These are phyloP conservation scores for Ctenochaetus hawaiiensis DNA, from an alignment of 2,797 vertebrate genomes.

Conservation along the genomic window DNA sequence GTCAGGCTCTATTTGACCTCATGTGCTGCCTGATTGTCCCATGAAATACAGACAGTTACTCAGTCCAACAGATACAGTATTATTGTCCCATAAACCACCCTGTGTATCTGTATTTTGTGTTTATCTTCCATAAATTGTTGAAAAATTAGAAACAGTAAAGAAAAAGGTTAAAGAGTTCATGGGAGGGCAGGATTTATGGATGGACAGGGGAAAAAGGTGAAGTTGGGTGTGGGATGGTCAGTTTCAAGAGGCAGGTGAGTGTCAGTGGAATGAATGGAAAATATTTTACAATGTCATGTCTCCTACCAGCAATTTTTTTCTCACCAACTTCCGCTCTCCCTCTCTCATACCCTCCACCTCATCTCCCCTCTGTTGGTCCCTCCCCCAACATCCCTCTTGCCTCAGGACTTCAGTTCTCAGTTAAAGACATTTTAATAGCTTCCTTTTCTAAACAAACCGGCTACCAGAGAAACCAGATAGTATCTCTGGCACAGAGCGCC, in stretches of 20 bases:
- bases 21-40: not conserved
- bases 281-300: conserved; percentile 61
- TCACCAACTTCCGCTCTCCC: conserved; percentile 46
- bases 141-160: not conserved
- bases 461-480: conserved; percentile 65
- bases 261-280: conserved; percentile 51
- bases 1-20: not conserved
- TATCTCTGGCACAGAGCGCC: conserved; percentile 70
- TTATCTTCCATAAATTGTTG: not conserved
- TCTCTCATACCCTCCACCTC: conserved; percentile 53
- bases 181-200: not conserved
- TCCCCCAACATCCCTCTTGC: conserved; percentile 64
- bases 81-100: not conserved
- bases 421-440: conserved; percentile 86
- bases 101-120: not conserved
- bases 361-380: conserved; percentile 43
- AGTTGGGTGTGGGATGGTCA: conserved; percentile 1
- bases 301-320: conserved; percentile 46
- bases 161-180: not conserved
- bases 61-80: not conserved
- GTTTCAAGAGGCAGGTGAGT: conserved; percentile 20
- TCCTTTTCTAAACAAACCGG: conserved; percentile 84
- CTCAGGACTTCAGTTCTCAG: conserved; percentile 73
- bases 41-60: not conserved
- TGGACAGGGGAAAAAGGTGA: conserved; percentile 9